phyloP scores from a whole-genome alignment of 1,140 invertebrate genomes.

The Globodera rostochiensis region DNA sequence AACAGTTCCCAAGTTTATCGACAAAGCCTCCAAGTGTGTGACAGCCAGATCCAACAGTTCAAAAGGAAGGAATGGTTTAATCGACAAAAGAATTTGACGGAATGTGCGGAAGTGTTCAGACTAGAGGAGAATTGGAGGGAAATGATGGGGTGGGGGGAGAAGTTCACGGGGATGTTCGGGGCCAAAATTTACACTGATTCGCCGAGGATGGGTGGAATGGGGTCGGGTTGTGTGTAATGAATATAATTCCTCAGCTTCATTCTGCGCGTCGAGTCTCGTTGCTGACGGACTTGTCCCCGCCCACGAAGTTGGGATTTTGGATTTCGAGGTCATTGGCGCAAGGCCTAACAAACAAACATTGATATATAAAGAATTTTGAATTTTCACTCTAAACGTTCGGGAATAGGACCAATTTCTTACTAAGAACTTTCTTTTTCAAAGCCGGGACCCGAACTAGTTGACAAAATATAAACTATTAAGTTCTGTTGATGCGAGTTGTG shows the following conservation, averaged over 20 bases:
- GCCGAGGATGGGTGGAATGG: neutral
- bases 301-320: conserved; percentile 49
- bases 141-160: no score
- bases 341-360: conserved; percentile 58
- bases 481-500: conserved; percentile 54
- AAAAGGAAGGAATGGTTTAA: conserved; percentile 9
- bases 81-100: neutral
- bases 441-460: no score
- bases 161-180: neutral
- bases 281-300: neutral
- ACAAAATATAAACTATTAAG: conserved; percentile 13
- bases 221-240: no score
- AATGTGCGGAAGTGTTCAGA: conserved; percentile 16
- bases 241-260: neutral
- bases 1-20: conserved; percentile 21
- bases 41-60: neutral
- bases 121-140: neutral
- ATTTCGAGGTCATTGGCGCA: conserved; percentile 66
- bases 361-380: neutral
- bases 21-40: conserved; percentile 10
- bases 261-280: neutral
- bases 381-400: neutral
- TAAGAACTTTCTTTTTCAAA: no score
- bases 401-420: no score
- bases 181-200: neutral